Base-by-base conservation (phyloP, 2,888 invertebrate genomes). In the Metalampra italica region DNA sequence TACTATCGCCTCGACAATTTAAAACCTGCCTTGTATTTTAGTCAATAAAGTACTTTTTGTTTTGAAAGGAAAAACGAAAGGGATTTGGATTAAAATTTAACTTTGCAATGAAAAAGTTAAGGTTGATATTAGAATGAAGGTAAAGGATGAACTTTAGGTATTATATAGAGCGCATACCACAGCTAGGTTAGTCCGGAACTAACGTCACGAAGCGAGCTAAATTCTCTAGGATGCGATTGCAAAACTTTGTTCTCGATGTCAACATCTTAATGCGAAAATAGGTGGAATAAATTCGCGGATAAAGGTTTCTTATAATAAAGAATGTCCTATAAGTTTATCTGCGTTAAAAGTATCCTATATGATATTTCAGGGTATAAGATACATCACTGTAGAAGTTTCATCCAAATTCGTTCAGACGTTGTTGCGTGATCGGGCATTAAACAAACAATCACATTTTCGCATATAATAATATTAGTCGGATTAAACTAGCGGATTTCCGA, bases 131-230 rank as follows among this genome's bases (percentile, higher is more conserved):
- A 1, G 34, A 4, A 37, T 3, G 5, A 7, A 7, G 5, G 13
- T 11, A 15, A 30, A 39, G 53, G 60, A 59, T 64, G 62, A 49
- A 53, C 51, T 54, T 56, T 68, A 42, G 44, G 68, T 68, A 64
- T 49, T 59, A 71, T 64, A 55, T 68, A 56, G 72, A 72, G 64
- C 74, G 65, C 52, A 68, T 66, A 29, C 60, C 58, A 47, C 39
- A 38, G 39, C 54, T 59, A 63, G 64, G 68, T 63, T 60, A 59
- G 57, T 59, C 62, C 56, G 60, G 62, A 66, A 62, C 59, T 55
- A 49, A n/a, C n/a, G 46, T 53, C 58, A 60, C 55, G 56, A 56
- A 53, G 43, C 45, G 50, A 15, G 9, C 34, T 46, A 22, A 22
- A 46, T 41, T 9, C 39, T 41, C 34, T n/a, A 32, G 36, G 41